Conservation (phyloP, 2,113 vertebrate genomes). For the Strix uralensis region DNA sequence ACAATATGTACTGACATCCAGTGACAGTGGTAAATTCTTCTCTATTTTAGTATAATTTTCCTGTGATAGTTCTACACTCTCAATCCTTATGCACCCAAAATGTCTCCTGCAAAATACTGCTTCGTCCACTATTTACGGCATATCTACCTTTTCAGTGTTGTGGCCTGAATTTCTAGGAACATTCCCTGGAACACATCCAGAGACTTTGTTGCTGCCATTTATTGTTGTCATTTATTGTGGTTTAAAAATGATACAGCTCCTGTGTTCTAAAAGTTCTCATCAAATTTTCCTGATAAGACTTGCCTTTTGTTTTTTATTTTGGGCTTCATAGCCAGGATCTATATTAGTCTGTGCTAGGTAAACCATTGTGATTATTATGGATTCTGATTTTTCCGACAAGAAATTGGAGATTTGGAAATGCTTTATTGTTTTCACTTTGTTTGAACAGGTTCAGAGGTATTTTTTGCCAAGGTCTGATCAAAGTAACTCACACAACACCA, state of each 20-base stretch:
- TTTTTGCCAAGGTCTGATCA: neutral
- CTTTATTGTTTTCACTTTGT: neutral
- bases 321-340: neutral
- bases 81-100: neutral
- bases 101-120: neutral
- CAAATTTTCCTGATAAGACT: neutral
- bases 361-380: neutral
- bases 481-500: neutral
- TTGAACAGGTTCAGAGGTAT: neutral
- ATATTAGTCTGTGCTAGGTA: neutral
- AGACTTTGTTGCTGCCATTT: neutral
- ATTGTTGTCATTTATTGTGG: neutral
- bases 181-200: neutral
- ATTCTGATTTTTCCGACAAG: neutral
- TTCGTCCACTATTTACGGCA: neutral
- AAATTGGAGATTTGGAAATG: neutral
- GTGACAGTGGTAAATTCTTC: slow-evolving; percentile 25
- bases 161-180: slow-evolving; percentile 26
- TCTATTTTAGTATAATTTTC: slow-evolving; percentile 8
- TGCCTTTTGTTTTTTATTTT: neutral
- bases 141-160: neutral
- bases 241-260: neutral
- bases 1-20: slow-evolving; percentile 10
- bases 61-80: neutral
- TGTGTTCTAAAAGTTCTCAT: neutral